Evolutionary conservation across 2,113 vertebrate genomes (phyloP), one percentile per base, ranked within the genome.

Genomic region (Elgaria multicarinata): DNA sequence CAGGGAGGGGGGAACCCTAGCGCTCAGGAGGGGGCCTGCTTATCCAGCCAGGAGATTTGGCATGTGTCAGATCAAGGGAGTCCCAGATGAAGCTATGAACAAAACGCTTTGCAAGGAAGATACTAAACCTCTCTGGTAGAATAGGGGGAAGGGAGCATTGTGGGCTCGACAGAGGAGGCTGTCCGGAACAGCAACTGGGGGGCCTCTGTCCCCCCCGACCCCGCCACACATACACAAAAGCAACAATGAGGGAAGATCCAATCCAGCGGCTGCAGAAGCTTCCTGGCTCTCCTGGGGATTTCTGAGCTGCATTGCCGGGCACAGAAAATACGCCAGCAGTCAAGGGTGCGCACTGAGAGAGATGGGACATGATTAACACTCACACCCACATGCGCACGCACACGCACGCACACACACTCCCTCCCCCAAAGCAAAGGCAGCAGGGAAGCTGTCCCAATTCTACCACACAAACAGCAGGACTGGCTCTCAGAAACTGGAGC

Each of bases 211-310:
- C 87, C 16, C 72, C n/a, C 24, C 14, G 0, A n/a, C n/a, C n/a
- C n/a, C n/a, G n/a, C n/a, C n/a, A n/a, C n/a, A n/a, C n/a, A n/a
- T n/a, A n/a, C n/a, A n/a, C n/a, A 93, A 95, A 93, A 62, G 31
- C 71, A 44, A 91, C 78, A 71, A 58, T 83, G 84, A 67, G 82
- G 46, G 85, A 83, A 87, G 90, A 90, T 93, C 90, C 93, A 93
- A 88, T 93, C 91, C 90, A 92, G 89, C 80, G 84, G 28, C 80
- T 1, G 18, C 0, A 0, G 33, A 77, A 67, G 93, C 66, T 86
- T 91, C 92, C 87, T 0, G 0, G 85, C 76, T 81, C 86, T 76
- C 86, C 0, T 33, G 0, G 87, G 91, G 77, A 90, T 0, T 0
- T 0, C 42, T 1, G 0, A 0, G 86, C 72, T 0, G 0, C 39